These are phyloP conservation scores for Cataglyphis altisquamis DNA, from an alignment of 2,888 invertebrate species.

Conservation along the genomic window DNA sequence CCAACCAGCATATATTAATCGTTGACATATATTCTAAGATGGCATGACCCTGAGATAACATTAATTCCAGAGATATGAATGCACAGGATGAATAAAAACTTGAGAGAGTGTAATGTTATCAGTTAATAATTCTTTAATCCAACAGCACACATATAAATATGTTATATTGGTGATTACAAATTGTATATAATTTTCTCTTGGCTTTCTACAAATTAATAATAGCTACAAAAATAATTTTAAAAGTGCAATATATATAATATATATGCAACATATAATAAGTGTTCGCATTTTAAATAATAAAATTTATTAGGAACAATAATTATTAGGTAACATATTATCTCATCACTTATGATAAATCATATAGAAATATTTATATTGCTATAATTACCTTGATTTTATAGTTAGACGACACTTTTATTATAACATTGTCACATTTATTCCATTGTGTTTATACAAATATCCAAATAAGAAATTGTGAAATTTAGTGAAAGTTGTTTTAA, in stretches of 20 bases:
- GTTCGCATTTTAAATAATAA: background rate
- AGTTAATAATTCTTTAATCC: slow-evolving; percentile 29
- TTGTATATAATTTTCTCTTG: background rate
- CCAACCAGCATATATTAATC: slow-evolving; percentile 59
- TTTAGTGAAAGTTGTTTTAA: slow-evolving; percentile 13
- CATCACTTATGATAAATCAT: background rate
- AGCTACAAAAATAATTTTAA: background rate
- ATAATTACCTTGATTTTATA: background rate
- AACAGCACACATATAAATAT: background rate
- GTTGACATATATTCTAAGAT: slow-evolving; percentile 65
- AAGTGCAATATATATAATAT: background rate
- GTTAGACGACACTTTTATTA: background rate
- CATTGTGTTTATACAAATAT: background rate
- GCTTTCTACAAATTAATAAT: background rate
- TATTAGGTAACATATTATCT: background rate
- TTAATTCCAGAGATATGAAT: slow-evolving; percentile 42
- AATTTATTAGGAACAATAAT: background rate
- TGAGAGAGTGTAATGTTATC: slow-evolving; percentile 40
- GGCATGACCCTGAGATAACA: slow-evolving; percentile 80
- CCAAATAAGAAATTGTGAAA: background rate
- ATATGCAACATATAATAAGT: background rate
- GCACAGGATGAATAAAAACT: background rate
- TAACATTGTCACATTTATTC: background rate
- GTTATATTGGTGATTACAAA: background rate
- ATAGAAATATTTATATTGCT: background rate